Evolutionary conservation across 2,888 invertebrate genomes (phyloP).

Genomic region (Tetheella fluctuosa): DNA sequence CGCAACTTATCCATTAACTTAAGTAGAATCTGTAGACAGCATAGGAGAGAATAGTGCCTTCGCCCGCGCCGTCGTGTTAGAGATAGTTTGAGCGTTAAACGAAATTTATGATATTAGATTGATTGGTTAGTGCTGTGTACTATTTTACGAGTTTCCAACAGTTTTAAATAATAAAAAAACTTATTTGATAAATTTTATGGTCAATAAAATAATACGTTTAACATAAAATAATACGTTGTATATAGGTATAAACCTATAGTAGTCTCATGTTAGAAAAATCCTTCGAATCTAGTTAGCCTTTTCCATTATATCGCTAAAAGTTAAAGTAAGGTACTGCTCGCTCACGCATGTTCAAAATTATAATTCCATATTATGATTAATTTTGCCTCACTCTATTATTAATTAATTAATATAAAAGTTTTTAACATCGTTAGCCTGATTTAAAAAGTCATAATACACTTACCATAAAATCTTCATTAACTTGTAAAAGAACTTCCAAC

Average conservation of each 20-base stretch:
- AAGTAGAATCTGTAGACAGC: slow-evolving; percentile 83
- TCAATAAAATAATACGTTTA: background rate
- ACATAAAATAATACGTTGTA: too few relatives aligned
- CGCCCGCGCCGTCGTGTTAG: slow-evolving; percentile 55
- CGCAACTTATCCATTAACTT: slow-evolving; percentile 84
- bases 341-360: slow-evolving; percentile 42
- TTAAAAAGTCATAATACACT: slow-evolving; percentile 48
- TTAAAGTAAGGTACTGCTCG: slow-evolving; percentile 29
- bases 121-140: slow-evolving; percentile 52
- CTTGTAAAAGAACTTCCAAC: slow-evolving; percentile 62
- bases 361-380: slow-evolving; percentile 30
- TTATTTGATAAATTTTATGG: slow-evolving; percentile 24
- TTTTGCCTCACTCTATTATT: slow-evolving; percentile 21
- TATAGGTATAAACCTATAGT: too few relatives aligned
- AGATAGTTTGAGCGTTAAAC: slow-evolving; percentile 71
- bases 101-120: slow-evolving; percentile 72
- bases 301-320: slow-evolving; percentile 49
- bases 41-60: slow-evolving; percentile 68
- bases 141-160: slow-evolving; percentile 30
- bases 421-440: slow-evolving; percentile 21
- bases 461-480: slow-evolving; percentile 67
- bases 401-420: slow-evolving; percentile 18
- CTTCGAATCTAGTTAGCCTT: slow-evolving; percentile 56
- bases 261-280: slow-evolving; percentile 11
- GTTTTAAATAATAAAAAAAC: slow-evolving; percentile 19